These are phyloP conservation scores for Caenorhabditis panamensis DNA, from an alignment of 2,888 invertebrate species.

Conservation along the genomic window DNA sequence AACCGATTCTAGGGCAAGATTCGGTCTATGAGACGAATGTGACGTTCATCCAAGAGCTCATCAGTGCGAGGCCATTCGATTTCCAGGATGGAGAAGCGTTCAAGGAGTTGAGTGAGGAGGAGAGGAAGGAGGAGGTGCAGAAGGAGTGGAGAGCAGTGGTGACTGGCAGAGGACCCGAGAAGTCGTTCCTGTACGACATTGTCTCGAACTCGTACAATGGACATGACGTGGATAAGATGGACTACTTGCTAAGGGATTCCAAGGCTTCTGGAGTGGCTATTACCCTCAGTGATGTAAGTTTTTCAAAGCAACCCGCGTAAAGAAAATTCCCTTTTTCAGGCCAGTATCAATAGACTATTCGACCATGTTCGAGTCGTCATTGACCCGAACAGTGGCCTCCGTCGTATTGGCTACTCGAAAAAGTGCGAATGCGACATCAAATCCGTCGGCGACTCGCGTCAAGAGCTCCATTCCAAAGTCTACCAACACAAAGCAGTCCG, in stretches of 20 bases:
- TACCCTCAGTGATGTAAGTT: slow-evolving; percentile 42
- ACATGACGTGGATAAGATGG: slow-evolving; percentile 83
- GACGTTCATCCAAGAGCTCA: slow-evolving; percentile 83
- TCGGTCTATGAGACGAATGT: slow-evolving; percentile 77
- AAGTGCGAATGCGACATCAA: slow-evolving; percentile 45
- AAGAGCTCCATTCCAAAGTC: slow-evolving; percentile 71
- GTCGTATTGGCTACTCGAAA: slow-evolving; percentile 46
- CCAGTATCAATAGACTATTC: slow-evolving; percentile 41
- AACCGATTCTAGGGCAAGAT: slow-evolving; percentile 74
- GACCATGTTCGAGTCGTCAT: slow-evolving; percentile 60
- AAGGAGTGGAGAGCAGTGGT: slow-evolving; percentile 61
- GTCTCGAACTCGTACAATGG: slow-evolving; percentile 67
- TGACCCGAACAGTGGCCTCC: slow-evolving; percentile 51
- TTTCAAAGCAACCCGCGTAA: background rate
- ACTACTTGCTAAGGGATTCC: slow-evolving; percentile 85
- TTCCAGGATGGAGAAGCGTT: slow-evolving; percentile 7
- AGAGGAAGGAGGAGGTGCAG: background rate
- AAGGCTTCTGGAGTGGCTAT: slow-evolving; percentile 54
- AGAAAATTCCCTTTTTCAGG: slow-evolving; percentile 16
- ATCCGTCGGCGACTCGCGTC: slow-evolving; percentile 65
- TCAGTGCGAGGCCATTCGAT: slow-evolving; percentile 77
- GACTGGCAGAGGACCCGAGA: slow-evolving; percentile 76
- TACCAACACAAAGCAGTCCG: slow-evolving; percentile 78
- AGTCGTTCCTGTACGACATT: slow-evolving; percentile 84
- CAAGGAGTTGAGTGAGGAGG: background rate